Conservation (phyloP, 2,797 vertebrate genomes). For the Aselliscus stoliczkanus region DNA sequence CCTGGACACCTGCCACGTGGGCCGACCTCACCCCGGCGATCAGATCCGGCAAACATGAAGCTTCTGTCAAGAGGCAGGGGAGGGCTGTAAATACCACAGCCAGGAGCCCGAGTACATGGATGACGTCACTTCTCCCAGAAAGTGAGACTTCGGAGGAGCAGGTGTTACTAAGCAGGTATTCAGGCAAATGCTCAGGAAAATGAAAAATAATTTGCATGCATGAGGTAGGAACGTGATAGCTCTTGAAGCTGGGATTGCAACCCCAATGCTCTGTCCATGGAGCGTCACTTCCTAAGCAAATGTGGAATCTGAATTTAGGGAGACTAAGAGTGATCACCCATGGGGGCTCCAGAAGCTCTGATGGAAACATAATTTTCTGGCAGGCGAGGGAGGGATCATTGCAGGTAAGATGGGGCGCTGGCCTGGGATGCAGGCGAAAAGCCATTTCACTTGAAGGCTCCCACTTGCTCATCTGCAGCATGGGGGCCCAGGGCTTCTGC, state of each 20-base stretch:
- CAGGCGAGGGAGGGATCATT: too few species aligned
- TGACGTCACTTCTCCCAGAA: neutral
- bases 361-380: neutral
- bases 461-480: neutral
- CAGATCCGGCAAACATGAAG: neutral
- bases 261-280: accelerated
- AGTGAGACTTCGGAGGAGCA: neutral
- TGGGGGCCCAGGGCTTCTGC: neutral
- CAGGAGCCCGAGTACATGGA: neutral
- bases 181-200: neutral
- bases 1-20: neutral
- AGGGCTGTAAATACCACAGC: neutral
- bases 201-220: neutral
- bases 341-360: neutral
- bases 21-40: neutral
- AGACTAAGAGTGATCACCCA: neutral
- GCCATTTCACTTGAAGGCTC: neutral
- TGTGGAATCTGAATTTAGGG: neutral
- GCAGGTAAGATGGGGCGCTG: accelerated
- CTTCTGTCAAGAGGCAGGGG: neutral
- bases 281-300: neutral
- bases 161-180: neutral
- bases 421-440: neutral
- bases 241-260: neutral
- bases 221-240: neutral